Evolutionary conservation across 2,888 invertebrate genomes (phyloP), one percentile per base, ranked within the genome.

Genomic region (Drosophila multiciliata): DNA sequence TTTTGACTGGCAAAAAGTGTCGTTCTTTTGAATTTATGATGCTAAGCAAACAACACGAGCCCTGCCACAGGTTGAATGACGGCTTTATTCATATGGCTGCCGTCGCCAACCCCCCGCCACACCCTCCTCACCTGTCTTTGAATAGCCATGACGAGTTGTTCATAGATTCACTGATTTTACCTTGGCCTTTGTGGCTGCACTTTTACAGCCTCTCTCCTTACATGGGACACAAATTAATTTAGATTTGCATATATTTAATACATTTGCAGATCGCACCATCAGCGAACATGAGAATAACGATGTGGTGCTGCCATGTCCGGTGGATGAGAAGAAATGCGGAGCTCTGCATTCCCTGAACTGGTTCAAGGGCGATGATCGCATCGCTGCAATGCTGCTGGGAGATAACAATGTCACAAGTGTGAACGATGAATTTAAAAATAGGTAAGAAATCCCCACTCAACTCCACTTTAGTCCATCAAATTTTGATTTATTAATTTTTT

Each of bases 331-430:
- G 40, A 94, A 95, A 82, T 97, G 96, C 92, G 96, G 96, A 38
- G 95, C 95, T 75, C 94, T 96, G 76, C 96, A 96, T 93, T 96
- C 96, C 91, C 95, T 96, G 90, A 96, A 96, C 93, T 96, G 96
- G 96, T 96, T 96, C 93, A 95, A 95, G 81, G 96, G 95, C 71
- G 91, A 92, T 71, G 91, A 91, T 73, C 91, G 93, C 66, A 92
- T 93, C 60, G 93, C 93, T n/a, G 93, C 93, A n/a, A 92, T 93
- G 86, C 91, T 93, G 60, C 89, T 93, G 55, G 93, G 92, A 72
- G 93, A 93, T 42, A 92, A 90, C 69, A 92, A 92, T 84, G 91
- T 92, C 78, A 91, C 92, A 36, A 92, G 91, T 78, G 92, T 93
- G 65, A 90, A 92, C 59, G 89, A 91, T 67, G 91, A 91, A 69